Conservation (phyloP, 2,888 invertebrate genomes). For the Conistra vaccinii region DNA sequence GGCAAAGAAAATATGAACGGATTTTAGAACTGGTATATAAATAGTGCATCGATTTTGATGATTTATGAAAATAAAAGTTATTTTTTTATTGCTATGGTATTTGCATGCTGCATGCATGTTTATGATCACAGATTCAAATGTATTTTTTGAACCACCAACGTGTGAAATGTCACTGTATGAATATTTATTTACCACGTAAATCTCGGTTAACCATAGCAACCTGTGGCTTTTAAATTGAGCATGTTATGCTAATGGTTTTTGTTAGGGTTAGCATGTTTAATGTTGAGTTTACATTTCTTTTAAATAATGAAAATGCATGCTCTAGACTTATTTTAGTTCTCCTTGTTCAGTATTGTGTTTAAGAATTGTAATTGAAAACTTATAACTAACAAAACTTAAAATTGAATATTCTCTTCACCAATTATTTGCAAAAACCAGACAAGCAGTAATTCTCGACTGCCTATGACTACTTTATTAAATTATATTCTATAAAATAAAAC, state of each 20-base stretch:
- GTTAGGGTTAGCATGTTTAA: constrained; percentile 32
- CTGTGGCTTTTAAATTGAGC: constrained; percentile 45
- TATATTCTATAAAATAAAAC: not conserved
- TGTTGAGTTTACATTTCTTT: not conserved
- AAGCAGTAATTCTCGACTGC: not conserved
- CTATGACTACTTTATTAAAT: not conserved
- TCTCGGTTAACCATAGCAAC: constrained; percentile 31
- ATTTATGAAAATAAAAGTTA: not conserved
- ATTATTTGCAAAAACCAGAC: too few relatives aligned
- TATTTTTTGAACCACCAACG: not conserved
- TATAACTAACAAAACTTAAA: too few relatives aligned
- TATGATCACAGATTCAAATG: not conserved
- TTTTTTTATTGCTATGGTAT: not conserved
- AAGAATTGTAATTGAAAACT: not conserved
- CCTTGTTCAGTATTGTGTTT: not conserved
- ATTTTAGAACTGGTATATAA: not conserved
- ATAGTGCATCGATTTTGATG: not conserved
- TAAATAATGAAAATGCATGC: not conserved
- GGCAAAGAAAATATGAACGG: constrained; percentile 2
- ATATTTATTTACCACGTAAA: constrained; percentile 39
- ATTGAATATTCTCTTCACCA: not conserved
- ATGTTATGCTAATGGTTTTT: constrained; percentile 45
- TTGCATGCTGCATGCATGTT: not conserved
- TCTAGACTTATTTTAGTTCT: not conserved
- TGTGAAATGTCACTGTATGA: constrained; percentile 22